Evolutionary conservation across 2,888 invertebrate species (phyloP), one percentile per base, ranked within the genome.

Genomic region (Diachrysia chrysitis): DNA sequence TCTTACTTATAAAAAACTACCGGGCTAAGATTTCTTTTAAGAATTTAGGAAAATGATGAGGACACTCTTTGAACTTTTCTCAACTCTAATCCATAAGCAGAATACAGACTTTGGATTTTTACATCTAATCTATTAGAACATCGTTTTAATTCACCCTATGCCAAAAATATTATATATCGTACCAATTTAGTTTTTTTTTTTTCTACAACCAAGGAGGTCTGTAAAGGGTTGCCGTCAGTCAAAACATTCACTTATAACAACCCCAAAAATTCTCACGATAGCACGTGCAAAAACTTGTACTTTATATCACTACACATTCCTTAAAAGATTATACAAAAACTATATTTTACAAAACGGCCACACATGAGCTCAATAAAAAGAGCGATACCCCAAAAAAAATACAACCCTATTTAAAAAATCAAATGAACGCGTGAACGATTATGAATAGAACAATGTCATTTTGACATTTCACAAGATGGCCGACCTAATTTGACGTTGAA

Each of bases 401-500:
- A 87, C 89, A 92, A 90, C 92, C 92, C 87, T 79, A 83, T 88
- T 84, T 83, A 89, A 89, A 91, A 89, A 89, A 83, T 79, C 79
- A 78, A 82, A 79, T 75, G 81, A 84, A 87, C 92, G 93, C 94
- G 87, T 87, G 92, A 93, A 91, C 91, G 92, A 90, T 89, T 84
- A 87, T 85, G 78, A 92, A 90, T 87, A 88, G 76, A 78, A 82
- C 73, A 80, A 82, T 65, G 71, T 81, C 84, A 83, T 85, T 85
- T 86, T 85, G 88, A 91, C 92, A 89, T 90, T 91, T 85, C 87
- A 84, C 87, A 83, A 89, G 88, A 94, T 92, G 93, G 92, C 91
- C 85, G 90, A 84, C 83, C 93, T 94, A 93, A 95, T 94, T 93
- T 94, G 94, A 94, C 93, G 92, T 92, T 92, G 87, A 91, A 93